phyloP scores from a whole-genome alignment of 1,140 invertebrate genomes.

The Hydropsyche tenuis region DNA sequence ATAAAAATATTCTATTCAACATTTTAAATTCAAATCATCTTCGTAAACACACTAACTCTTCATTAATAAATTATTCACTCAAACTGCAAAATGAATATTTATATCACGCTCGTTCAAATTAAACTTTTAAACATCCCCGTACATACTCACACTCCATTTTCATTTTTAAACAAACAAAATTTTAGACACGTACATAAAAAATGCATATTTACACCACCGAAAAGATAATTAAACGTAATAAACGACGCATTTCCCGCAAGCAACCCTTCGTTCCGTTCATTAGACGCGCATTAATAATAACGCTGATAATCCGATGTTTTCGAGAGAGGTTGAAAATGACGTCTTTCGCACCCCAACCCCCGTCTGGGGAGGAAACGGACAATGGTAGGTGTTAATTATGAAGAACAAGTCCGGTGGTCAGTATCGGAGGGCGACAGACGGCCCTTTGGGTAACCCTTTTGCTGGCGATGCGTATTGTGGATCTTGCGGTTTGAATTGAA shows the following conservation, averaged over 20 bases:
- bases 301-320: conserved; percentile 1
- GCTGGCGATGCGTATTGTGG: too few species aligned
- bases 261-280: background rate
- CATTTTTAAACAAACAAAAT: background rate
- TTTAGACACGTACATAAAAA: too few species aligned
- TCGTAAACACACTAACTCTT: too few species aligned
- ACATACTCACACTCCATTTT: conserved; percentile 19
- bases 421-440: conserved; percentile 35
- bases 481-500: too few species aligned
- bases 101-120: too few species aligned
- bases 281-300: conserved; percentile 5
- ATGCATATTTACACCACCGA: too few species aligned
- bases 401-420: conserved; percentile 48
- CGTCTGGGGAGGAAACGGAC: conserved; percentile 19
- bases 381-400: conserved; percentile 47
- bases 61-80: too few species aligned
- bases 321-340: conserved; percentile 3
- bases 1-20: too few species aligned
- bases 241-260: too few species aligned
- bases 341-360: background rate
- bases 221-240: too few species aligned
- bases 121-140: conserved; percentile 37
- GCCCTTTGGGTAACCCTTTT: background rate
- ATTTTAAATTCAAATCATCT: too few species aligned
- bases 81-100: too few species aligned